These are phyloP conservation scores for Alauda arvensis DNA, from an alignment of 2,797 vertebrate genomes.

Conservation along the genomic window DNA sequence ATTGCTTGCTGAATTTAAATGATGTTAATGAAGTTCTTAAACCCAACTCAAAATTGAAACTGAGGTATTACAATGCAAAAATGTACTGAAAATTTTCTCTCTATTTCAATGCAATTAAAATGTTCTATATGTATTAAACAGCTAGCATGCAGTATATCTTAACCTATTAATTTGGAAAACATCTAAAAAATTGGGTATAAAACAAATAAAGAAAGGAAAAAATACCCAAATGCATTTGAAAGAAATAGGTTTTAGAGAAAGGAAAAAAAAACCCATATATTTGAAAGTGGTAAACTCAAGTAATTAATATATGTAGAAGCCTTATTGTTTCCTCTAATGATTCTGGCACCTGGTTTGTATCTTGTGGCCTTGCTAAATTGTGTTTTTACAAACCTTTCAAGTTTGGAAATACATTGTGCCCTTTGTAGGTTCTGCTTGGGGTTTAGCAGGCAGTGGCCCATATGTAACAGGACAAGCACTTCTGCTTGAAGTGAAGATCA, in stretches of 20 bases:
- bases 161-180: not conserved
- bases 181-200: accelerated
- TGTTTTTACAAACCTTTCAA: not conserved
- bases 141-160: accelerated
- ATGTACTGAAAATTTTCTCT: not conserved
- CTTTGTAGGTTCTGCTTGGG: not conserved
- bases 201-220: not conserved
- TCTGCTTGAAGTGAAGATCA: too few relatives aligned
- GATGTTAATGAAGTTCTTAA: not conserved
- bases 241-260: not conserved
- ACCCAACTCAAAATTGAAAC: not conserved
- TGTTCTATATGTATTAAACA: not conserved
- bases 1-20: not conserved
- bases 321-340: not conserved
- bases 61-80: not conserved
- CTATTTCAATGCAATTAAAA: not conserved
- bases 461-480: not conserved
- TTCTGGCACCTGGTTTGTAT: not conserved
- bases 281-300: not conserved
- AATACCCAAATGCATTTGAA: accelerated
- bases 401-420: not conserved
- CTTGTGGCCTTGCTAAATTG: not conserved
- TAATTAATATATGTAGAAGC: not conserved
- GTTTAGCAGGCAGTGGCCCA: not conserved
- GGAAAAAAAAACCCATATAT: accelerated